Conservation (phyloP, 2,113 vertebrate genomes). For the Boulengeromyrus knoepffleri region DNA sequence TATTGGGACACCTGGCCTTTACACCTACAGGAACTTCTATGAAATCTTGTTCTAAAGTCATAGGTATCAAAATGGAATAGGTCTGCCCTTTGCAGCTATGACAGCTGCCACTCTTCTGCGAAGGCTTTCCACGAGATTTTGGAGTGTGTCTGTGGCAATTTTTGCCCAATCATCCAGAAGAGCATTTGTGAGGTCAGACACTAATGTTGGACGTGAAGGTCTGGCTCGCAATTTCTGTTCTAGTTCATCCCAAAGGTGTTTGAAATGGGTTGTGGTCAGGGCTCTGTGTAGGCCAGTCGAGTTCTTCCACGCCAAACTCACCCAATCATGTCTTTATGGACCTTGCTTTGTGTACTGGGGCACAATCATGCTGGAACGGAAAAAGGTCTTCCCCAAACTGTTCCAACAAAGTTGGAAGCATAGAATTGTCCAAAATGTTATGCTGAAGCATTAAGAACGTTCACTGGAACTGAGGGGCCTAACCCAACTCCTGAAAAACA, state of each 20-base stretch:
- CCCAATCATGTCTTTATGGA: background rate
- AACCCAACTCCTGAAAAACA: background rate
- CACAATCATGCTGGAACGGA: background rate
- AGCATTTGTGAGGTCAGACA: too few species aligned
- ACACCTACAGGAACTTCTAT: too few species aligned
- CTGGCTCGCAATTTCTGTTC: background rate
- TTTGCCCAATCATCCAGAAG: too few species aligned
- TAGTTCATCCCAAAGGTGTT: background rate
- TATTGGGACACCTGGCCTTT: too few species aligned
- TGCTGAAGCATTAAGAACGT: background rate
- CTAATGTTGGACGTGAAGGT: background rate
- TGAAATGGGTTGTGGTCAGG: background rate
- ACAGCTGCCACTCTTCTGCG: background rate
- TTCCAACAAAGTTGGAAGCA: background rate
- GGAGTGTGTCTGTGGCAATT: background rate
- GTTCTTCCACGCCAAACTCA: background rate
- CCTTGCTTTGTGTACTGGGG: background rate
- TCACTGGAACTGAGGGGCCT: background rate
- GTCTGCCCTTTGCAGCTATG: background rate
- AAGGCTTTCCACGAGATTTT: background rate
- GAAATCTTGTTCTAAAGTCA: background rate
- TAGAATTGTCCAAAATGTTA: background rate
- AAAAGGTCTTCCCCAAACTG: background rate
- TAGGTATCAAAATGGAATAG: background rate
- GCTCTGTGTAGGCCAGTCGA: background rate